Evolutionary conservation across 1,140 invertebrate genomes (phyloP).

Genomic region (Luehdorfia chinensis): DNA sequence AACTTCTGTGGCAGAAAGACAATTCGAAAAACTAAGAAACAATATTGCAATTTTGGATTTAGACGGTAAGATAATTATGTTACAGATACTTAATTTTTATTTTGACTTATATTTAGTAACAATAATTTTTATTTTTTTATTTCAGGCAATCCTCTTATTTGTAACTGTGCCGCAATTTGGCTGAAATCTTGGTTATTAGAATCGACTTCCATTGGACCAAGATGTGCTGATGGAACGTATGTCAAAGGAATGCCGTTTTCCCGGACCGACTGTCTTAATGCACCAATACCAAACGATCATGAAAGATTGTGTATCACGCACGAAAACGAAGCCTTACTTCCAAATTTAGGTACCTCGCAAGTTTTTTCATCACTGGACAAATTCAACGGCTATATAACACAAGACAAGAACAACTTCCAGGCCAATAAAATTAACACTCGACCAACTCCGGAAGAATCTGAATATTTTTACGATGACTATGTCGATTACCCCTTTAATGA

Average conservation of each 20-base stretch:
- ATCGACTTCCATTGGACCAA: slow-evolving; percentile 82
- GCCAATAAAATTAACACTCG: slow-evolving; percentile 64
- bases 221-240: slow-evolving; percentile 85
- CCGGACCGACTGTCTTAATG: slow-evolving; percentile 80
- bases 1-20: slow-evolving; percentile 84
- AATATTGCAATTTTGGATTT: slow-evolving; percentile 91
- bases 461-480: slow-evolving; percentile 90
- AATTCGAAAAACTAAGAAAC: slow-evolving; percentile 85
- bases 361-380: slow-evolving; percentile 76
- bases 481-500: slow-evolving; percentile 84
- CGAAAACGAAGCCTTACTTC: slow-evolving; percentile 79
- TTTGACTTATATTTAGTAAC: slow-evolving; percentile 2
- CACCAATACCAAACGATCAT: slow-evolving; percentile 67
- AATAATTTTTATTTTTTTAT: slow-evolving; percentile 28
- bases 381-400: slow-evolving; percentile 66
- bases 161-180: slow-evolving; percentile 89
- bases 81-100: slow-evolving; percentile 8
- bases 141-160: slow-evolving; percentile 88
- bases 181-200: slow-evolving; percentile 88
- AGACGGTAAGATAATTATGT: slow-evolving; percentile 81
- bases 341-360: slow-evolving; percentile 73
- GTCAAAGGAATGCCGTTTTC: slow-evolving; percentile 84
- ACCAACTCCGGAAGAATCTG: slow-evolving; percentile 83
- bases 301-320: slow-evolving; percentile 78
- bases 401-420: slow-evolving; percentile 59